Evolutionary conservation across 2,888 invertebrate genomes (phyloP), one percentile per base, ranked within the genome.

Genomic region (Salticus scenicus): DNA sequence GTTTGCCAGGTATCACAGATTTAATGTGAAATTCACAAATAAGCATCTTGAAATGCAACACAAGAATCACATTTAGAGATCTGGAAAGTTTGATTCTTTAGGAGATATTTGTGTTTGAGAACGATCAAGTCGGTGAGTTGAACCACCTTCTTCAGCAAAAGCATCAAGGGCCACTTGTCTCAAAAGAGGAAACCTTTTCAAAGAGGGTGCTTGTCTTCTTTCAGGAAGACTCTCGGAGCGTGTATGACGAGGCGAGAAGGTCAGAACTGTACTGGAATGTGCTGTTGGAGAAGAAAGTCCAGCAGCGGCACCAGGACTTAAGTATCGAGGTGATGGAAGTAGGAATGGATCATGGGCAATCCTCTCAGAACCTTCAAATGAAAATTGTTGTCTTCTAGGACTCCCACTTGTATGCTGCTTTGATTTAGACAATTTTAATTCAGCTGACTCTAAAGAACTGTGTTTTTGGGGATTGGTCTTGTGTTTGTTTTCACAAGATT

Each of bases 91-190:
- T 7, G 20, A n/a, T 20, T 84, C 83, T 67, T 77, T 77, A 20
- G 83, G 72, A 33, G 77, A 84, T 41, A 84, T 69, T 69, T 84
- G 83, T 17, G 77, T 84, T 14, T 70, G 72, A 33, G 83, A 84
- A 10, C 83, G 83, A 57, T 84, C 77, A 24, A 84, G 24, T 14
- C 83, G 72, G 64, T 79, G 85, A 2, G 42, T 63, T n/a, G 83
- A 84, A 27, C 77, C 84, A n/a, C 80, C 76, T 86, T 87, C 87
- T 74, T 87, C 87, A 28, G 70, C 77, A 70, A 79, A 81, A 28
- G 84, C 24, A 42, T 87, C 88, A 1, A 88, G 83, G 14, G 88
- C 87, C 17, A 78, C 87, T 79, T 88, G 88, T 71, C 88, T 66
- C 31, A 88, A 69, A 17, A 88, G 70, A 7, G 88, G 88, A 47